phyloP scores from a whole-genome alignment of 2,113 vertebrate genomes.

The Lasiurus borealis region DNA sequence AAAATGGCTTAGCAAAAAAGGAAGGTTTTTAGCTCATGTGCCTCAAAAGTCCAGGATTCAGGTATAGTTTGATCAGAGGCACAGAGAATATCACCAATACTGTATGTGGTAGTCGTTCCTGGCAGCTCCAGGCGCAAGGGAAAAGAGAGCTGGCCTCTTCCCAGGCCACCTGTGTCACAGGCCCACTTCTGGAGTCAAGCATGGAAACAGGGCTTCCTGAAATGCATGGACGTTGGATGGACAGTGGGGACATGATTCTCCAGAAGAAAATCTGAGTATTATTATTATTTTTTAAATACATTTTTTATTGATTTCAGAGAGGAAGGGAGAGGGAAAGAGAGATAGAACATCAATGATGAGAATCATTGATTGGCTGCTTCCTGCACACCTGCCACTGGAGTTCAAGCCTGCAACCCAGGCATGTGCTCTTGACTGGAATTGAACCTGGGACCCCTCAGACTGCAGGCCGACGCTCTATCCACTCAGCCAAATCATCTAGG shows the following conservation, averaged over 20 bases:
- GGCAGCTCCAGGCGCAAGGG: neutral
- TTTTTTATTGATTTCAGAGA: too few species aligned
- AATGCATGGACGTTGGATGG: neutral
- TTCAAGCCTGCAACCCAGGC: too few species aligned
- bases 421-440: too few species aligned
- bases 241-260: neutral
- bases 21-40: constrained; percentile 44
- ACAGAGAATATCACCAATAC: constrained; percentile 1
- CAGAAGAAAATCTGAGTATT: neutral
- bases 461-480: too few species aligned
- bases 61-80: constrained; percentile 53
- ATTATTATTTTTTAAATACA: too few species aligned
- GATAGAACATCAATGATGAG: too few species aligned
- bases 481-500: too few species aligned
- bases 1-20: constrained; percentile 38
- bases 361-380: too few species aligned
- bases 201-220: neutral
- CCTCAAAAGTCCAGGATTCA: constrained; percentile 36
- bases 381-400: too few species aligned
- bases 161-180: neutral
- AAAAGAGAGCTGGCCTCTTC: neutral
- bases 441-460: too few species aligned
- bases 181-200: neutral
- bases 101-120: neutral
- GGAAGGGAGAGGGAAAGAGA: too few species aligned